Evolutionary conservation across 1,140 invertebrate genomes (phyloP).

Genomic region (Saxidomus purpurata): DNA sequence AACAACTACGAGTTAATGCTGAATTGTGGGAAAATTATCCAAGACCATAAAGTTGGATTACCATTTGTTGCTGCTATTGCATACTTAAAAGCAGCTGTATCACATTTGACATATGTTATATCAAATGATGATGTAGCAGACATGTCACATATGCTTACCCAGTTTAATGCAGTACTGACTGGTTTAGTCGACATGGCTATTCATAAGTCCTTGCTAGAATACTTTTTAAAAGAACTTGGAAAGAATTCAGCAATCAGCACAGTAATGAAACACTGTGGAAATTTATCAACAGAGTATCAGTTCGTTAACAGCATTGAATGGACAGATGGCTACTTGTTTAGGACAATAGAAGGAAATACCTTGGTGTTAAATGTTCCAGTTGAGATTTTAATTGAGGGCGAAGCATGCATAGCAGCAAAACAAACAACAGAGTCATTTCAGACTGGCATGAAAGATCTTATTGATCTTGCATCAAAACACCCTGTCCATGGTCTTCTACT

Average conservation of each 20-base stretch:
- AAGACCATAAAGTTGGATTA: not conserved
- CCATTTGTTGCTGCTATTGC: slow-evolving; percentile 22
- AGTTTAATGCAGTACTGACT: not conserved
- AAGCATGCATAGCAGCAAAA: not conserved
- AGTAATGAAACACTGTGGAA: slow-evolving; percentile 2
- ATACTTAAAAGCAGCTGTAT: slow-evolving; percentile 8
- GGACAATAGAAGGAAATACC: not conserved
- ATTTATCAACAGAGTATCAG: not conserved
- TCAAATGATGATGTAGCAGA: not conserved
- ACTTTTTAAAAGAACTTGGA: slow-evolving; percentile 35
- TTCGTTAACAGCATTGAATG: slow-evolving; percentile 1
- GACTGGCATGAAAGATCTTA: not conserved
- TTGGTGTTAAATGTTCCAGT: not conserved
- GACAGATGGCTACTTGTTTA: not conserved
- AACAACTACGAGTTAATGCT: not conserved
- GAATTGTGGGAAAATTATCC: not conserved
- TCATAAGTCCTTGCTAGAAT: not conserved
- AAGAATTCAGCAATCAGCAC: not conserved
- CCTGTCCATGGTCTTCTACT: not conserved
- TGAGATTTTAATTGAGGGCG: not conserved
- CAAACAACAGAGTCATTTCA: not conserved
- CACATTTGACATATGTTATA: not conserved
- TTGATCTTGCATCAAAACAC: not conserved
- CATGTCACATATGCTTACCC: not conserved
- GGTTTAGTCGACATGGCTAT: not conserved